Evolutionary conservation across 2,113 vertebrate species (phyloP), one percentile per base, ranked within the genome.

Genomic region (Phocoena phocoena): DNA sequence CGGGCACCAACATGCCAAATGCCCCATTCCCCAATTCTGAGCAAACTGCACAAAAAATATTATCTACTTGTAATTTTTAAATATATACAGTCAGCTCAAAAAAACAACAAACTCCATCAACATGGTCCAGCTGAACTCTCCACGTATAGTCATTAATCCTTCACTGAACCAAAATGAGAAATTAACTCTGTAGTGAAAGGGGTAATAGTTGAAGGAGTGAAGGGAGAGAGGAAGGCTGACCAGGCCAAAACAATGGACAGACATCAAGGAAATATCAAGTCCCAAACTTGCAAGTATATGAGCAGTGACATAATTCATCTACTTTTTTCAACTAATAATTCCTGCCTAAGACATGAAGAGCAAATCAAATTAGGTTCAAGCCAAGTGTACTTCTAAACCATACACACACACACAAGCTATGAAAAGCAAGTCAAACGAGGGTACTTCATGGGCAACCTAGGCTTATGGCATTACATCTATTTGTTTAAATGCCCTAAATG

Each of bases 41-140:
- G 81, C 81, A 94, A 94, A 97, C 31, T 96, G 81, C 88, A 85
- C 62, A 96, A 96, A 94, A 77, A 86, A 97, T 97, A 97, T 92
- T 82, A 94, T 93, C 77, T 95, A 94, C 83, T 81, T 83, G 87
- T 65, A 92, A 89, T 81, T 93, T 97, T 67, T 36, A 95, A 96
- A 97, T 83, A 96, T 90, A 97, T 90, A 97, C 47, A 97, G 79
- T 18, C 74, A 84, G 53, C 81, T 94, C 50, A 87, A 95, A 95
- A 90, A 50, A 44, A 55, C 8, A 50, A 82, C 23, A 70, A 85
- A 85, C 12, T 12, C 28, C 68, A 91, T 83, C n/a, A 93, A 85
- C 23, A 83, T 0, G 90, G 87, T 95, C 62, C 76, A 93, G 74
- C 86, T 93, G 60, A 96, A 85, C 83, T 63, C 26, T 88, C 60